These are phyloP conservation scores for Melanotaenia pygmaea DNA, from an alignment of 2,797 vertebrate species.

Conservation along the genomic window DNA sequence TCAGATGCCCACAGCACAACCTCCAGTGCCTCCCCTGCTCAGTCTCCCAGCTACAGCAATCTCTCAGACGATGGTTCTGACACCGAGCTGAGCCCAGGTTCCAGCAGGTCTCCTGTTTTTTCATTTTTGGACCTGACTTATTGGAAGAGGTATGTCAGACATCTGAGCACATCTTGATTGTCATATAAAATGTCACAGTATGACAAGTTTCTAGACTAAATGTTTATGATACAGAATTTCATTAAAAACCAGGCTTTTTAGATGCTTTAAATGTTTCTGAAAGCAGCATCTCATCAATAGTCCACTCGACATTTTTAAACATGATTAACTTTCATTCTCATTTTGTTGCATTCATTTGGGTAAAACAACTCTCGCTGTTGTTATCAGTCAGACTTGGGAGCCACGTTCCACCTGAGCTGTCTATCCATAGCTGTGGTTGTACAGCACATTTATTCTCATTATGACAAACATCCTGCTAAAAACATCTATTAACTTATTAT, in stretches of 20 bases:
- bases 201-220: not conserved
- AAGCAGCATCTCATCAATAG: not conserved
- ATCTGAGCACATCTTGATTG: not conserved
- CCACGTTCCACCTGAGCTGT: not conserved
- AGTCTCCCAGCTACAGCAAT: constrained; percentile 97
- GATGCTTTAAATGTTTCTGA: not conserved
- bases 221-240: too few species aligned
- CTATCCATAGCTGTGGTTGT: not conserved
- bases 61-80: constrained; percentile 97
- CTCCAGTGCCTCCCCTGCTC: constrained; percentile 96
- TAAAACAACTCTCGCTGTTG: not conserved
- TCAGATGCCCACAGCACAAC: constrained; percentile 98
- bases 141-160: constrained; percentile 91
- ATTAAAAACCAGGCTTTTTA: not conserved
- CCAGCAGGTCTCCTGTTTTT: constrained; percentile 92
- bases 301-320: not conserved
- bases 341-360: not conserved
- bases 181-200: not conserved
- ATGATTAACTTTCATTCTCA: not conserved
- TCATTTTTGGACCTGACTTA: constrained; percentile 98
- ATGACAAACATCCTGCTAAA: not conserved
- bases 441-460: not conserved
- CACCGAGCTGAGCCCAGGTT: constrained; percentile 89
- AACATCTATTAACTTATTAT: not conserved
- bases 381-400: not conserved